phyloP scores from a whole-genome alignment of 2,113 vertebrate species.

The Elephantulus edwardii region DNA sequence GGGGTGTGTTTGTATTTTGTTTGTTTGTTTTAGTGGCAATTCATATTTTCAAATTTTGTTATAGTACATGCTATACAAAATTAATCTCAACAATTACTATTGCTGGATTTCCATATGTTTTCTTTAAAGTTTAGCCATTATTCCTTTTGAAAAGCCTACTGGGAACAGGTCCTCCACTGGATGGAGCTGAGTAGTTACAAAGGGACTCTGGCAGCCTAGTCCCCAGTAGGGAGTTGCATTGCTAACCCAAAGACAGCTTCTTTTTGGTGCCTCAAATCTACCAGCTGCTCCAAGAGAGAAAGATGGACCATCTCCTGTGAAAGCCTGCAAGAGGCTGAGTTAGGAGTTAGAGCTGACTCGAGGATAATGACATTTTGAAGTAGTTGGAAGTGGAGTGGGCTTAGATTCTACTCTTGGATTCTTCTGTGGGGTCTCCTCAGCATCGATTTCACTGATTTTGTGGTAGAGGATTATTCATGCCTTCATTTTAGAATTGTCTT shows the following conservation, averaged over 20 bases:
- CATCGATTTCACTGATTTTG: background rate
- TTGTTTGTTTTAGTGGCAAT: background rate
- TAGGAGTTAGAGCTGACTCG: too few species aligned
- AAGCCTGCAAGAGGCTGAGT: too few species aligned
- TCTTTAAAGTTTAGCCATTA: constrained; percentile 36
- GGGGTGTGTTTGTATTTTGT: background rate
- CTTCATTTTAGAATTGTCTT: background rate
- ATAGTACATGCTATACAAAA: constrained; percentile 55
- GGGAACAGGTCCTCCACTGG: background rate
- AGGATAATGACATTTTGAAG: too few species aligned
- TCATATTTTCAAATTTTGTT: constrained; percentile 59
- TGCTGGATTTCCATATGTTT: too few species aligned
- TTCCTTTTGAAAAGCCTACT: constrained; percentile 22
- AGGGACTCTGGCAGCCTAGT: too few species aligned
- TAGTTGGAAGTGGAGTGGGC: background rate
- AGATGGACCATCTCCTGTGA: too few species aligned
- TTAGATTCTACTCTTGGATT: background rate
- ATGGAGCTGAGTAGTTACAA: background rate
- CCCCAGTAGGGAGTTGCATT: too few species aligned
- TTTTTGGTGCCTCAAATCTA: too few species aligned
- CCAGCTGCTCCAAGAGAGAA: too few species aligned
- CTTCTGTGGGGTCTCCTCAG: background rate
- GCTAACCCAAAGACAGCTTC: too few species aligned
- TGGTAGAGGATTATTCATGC: background rate
- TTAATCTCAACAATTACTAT: constrained; percentile 62